Conservation (phyloP, 2,888 invertebrate genomes). For the Leptinotarsa peninsularis region DNA sequence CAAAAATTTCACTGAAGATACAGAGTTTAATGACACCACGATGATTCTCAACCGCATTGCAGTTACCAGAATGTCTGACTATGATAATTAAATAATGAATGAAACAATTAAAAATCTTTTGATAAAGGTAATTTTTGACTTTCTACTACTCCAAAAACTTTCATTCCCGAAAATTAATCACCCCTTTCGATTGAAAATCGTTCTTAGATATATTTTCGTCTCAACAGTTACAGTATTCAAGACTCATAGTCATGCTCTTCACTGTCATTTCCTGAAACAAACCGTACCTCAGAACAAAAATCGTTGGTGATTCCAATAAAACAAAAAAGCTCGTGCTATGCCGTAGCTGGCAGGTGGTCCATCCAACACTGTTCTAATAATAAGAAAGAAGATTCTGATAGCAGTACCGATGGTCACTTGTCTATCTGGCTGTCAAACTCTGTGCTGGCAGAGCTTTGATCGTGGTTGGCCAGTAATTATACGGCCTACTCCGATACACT, state of each 20-base stretch:
- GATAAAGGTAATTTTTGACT: too few species aligned
- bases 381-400: conserved; percentile 41
- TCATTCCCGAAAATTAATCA: too few species aligned
- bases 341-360: conserved; percentile 50
- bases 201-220: too few species aligned
- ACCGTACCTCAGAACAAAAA: neutral
- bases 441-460: conserved; percentile 55
- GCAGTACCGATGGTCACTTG: conserved; percentile 56
- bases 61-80: too few species aligned
- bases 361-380: conserved; percentile 40
- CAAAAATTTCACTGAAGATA: too few species aligned
- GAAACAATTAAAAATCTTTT: too few species aligned
- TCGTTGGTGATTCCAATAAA: conserved; percentile 11
- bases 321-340: conserved; percentile 42
- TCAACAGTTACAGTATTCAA: neutral
- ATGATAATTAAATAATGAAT: too few species aligned
- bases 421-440: conserved; percentile 61
- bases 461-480: conserved; percentile 63
- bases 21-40: too few species aligned
- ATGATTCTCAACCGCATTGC: too few species aligned
- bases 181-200: too few species aligned
- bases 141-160: too few species aligned
- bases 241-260: neutral
- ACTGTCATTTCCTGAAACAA: neutral
- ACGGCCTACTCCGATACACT: conserved; percentile 63